Percentiles rank a stretch among this genome's conserved stretches.
These are phyloP conservation scores for Malurus elegans DNA, from an alignment of 2,113 vertebrate species.

Conservation along the genomic window DNA sequence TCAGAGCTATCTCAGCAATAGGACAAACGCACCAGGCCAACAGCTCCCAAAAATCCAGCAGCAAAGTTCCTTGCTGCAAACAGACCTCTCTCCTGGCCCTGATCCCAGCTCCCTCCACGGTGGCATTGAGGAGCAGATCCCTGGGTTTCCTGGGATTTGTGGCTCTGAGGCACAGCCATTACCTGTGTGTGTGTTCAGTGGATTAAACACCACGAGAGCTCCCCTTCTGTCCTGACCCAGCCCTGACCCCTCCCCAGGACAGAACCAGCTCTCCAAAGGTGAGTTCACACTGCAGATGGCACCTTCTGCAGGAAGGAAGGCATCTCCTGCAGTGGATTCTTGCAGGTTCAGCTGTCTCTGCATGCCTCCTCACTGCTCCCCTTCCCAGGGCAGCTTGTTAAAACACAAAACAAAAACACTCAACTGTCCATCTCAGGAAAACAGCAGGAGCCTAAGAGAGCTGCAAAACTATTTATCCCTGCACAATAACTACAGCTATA, in stretches of 20 bases:
- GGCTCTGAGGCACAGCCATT: background rate
- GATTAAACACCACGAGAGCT: background rate
- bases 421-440: background rate
- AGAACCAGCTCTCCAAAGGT: background rate
- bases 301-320: background rate
- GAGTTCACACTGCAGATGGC: background rate
- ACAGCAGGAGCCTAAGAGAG: background rate
- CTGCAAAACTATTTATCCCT: background rate
- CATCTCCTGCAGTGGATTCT: background rate
- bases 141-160: rapidly evolving
- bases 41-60: background rate
- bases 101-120: rapidly evolving
- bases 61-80: background rate
- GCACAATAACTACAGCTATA: background rate
- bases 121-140: background rate
- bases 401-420: background rate
- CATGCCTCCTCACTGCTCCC: background rate
- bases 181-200: background rate
- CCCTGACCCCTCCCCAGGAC: background rate
- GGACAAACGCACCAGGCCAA: background rate
- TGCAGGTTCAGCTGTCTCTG: background rate
- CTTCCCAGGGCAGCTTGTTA: background rate
- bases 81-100: background rate
- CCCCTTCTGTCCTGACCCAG: background rate
- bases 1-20: background rate